Percentiles rank a stretch among this genome's conserved stretches.
These are phyloP conservation scores for Myotis yumanensis DNA, from an alignment of 2,113 vertebrate species.

Conservation along the genomic window DNA sequence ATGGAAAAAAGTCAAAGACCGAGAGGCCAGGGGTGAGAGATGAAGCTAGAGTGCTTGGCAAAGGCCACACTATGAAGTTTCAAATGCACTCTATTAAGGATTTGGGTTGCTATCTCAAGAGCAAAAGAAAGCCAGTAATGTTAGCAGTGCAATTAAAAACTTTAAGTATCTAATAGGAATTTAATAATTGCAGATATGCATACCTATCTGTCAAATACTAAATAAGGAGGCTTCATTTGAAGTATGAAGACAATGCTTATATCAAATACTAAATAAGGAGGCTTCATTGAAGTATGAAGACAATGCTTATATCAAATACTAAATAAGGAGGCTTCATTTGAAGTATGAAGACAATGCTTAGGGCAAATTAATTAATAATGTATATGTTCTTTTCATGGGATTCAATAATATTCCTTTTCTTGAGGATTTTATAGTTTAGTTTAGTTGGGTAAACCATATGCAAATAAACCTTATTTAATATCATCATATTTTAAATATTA, in stretches of 20 bases:
- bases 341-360: not conserved
- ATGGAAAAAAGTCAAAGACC: not conserved
- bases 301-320: not conserved
- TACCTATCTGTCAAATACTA: not conserved
- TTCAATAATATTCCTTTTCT: not conserved
- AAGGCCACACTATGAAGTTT: not conserved
- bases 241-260: not conserved
- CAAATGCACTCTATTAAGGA: not conserved
- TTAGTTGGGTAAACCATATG: not conserved
- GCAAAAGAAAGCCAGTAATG: not conserved
- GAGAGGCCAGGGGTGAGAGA: not conserved
- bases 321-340: not conserved
- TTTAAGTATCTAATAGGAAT: not conserved
- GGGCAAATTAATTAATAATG: not conserved
- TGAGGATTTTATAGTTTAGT: not conserved
- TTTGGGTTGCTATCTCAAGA: not conserved
- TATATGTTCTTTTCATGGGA: not conserved
- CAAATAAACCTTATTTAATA: not conserved
- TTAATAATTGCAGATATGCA: not conserved
- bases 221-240: not conserved
- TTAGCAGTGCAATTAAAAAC: not conserved
- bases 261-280: not conserved
- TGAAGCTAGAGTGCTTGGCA: not conserved
- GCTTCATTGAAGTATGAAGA: not conserved
- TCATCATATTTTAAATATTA: not conserved